Conservation (phyloP, 2,888 invertebrate genomes). For the Cephus rjabovi region DNA sequence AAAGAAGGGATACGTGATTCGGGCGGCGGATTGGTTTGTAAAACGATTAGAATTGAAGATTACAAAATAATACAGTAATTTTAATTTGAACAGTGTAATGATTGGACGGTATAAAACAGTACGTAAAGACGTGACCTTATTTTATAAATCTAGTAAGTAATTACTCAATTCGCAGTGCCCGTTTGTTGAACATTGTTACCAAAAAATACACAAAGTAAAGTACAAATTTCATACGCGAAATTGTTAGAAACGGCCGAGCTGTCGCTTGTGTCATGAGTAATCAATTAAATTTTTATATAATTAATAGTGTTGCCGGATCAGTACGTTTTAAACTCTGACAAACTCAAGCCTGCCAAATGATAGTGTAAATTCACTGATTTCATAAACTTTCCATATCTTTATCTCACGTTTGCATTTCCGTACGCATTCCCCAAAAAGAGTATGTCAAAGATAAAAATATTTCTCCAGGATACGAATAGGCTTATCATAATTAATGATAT, state of each 20-base stretch:
- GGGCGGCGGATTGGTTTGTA: background rate
- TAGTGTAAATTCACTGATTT: background rate
- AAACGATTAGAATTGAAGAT: background rate
- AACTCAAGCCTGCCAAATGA: background rate
- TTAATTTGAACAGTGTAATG: constrained; percentile 28
- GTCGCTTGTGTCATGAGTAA: background rate
- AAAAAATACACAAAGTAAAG: background rate
- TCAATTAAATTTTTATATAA: background rate
- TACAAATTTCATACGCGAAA: background rate
- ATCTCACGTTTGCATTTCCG: background rate
- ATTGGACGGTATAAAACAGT: constrained; percentile 15
- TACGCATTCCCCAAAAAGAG: too few species aligned
- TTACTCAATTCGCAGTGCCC: background rate
- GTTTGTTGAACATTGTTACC: background rate
- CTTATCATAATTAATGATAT: background rate
- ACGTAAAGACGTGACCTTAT: constrained; percentile 12
- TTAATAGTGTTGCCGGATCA: background rate
- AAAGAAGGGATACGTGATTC: background rate
- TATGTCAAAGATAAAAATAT: too few species aligned
- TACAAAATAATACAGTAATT: constrained; percentile 31
- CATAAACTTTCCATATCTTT: background rate
- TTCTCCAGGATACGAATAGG: background rate
- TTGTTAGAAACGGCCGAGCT: background rate
- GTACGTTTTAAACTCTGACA: background rate
- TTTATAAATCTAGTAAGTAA: background rate